Evolutionary conservation across 2,797 vertebrate species (phyloP).

Genomic region (Gadopsis marmoratus): DNA sequence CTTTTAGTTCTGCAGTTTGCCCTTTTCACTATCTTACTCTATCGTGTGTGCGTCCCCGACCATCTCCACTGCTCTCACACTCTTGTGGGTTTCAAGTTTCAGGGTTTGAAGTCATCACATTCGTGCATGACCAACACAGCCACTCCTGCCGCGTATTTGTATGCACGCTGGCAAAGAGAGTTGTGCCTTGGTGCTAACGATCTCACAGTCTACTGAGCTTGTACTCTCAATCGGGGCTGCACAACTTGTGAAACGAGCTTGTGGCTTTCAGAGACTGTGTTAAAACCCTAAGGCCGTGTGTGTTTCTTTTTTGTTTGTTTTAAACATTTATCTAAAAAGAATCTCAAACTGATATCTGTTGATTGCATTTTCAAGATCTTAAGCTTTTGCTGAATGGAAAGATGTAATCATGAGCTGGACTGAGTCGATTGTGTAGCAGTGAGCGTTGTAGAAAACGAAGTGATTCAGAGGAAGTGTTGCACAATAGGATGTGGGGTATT

Average conservation of each 20-base stretch:
- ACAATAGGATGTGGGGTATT: conserved; percentile 82
- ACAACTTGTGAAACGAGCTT: conserved; percentile 35
- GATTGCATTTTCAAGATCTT: not conserved
- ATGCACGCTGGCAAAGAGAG: conserved; percentile 57
- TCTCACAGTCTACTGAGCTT: conserved; percentile 51
- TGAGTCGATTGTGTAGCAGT: conserved; percentile 32
- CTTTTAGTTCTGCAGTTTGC: not conserved
- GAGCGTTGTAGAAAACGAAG: conserved; percentile 69
- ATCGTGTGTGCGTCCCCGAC: not conserved
- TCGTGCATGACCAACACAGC: conserved; percentile 56
- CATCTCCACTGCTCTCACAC: not conserved
- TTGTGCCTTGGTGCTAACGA: conserved; percentile 35
- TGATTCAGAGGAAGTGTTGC: conserved; percentile 86
- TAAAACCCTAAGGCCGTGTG: not conserved
- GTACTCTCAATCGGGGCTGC: conserved; percentile 29
- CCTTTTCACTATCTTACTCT: conserved; percentile 2
- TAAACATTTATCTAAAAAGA: not conserved
- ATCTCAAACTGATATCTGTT: not conserved
- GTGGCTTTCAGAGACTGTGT: conserved; percentile 13
- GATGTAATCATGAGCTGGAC: conserved; percentile 2
- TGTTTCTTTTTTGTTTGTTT: not conserved
- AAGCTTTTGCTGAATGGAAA: not conserved
- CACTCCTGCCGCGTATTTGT: conserved; percentile 51
- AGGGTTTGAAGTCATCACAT: conserved; percentile 67
- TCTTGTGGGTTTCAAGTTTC: conserved; percentile 47